Evolutionary conservation across 2,113 vertebrate species (phyloP).

Genomic region (Nematolebias whitei): DNA sequence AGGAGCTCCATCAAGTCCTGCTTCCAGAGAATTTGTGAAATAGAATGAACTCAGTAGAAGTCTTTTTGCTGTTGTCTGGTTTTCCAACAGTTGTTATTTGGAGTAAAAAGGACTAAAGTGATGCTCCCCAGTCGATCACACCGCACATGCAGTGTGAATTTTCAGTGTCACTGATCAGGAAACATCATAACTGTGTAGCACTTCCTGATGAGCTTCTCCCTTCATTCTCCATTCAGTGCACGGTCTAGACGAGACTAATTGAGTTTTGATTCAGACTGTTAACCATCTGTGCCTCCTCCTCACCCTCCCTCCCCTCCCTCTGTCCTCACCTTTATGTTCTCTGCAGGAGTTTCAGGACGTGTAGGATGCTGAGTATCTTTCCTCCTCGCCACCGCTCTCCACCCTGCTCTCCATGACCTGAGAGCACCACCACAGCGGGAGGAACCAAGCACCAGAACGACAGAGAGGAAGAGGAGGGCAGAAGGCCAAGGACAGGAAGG

Average conservation of each 20-base stretch:
- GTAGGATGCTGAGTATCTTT: conserved; percentile 78
- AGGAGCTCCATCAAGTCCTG: too few relatives aligned
- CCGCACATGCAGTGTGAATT: not conserved
- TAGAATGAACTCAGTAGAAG: too few relatives aligned
- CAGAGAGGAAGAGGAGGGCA: conserved; percentile 52
- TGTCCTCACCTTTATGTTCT: conserved; percentile 2
- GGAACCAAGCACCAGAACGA: conserved; percentile 49
- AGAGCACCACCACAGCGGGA: conserved; percentile 57
- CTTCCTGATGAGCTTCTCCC: conserved; percentile 41
- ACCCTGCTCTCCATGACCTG: conserved; percentile 72
- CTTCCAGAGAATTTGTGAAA: too few relatives aligned
- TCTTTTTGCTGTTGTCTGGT: not conserved
- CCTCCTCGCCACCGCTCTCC: conserved; percentile 55
- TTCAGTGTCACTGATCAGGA: conserved; percentile 25
- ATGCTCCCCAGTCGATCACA: not conserved
- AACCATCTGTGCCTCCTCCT: conserved; percentile 56
- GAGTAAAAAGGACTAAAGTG: not conserved
- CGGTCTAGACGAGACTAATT: conserved; percentile 50
- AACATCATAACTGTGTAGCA: conserved; percentile 27
- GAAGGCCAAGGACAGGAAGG: conserved; percentile 59
- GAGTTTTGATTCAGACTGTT: conserved; percentile 51
- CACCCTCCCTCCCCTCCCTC: conserved; percentile 5
- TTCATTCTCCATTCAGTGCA: conserved; percentile 46
- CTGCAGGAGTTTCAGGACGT: conserved; percentile 65
- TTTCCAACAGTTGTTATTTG: not conserved